Evolutionary conservation across 2,888 invertebrate species (phyloP).

Genomic region (Ectropis crepuscularia): DNA sequence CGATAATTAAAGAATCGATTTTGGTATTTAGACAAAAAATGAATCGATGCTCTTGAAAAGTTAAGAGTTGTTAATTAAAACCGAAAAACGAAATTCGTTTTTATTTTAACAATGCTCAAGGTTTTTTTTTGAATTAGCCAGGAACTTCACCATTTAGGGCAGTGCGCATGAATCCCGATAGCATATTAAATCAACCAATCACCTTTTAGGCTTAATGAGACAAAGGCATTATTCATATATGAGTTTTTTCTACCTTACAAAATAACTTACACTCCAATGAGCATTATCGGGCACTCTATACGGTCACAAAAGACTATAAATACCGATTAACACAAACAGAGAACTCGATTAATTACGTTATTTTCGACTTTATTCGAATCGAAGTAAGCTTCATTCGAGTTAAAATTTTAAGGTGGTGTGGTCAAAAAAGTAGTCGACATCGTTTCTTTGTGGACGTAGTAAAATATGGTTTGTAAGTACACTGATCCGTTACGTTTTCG

Average conservation of each 20-base stretch:
- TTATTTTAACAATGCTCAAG: slow-evolving; percentile 36
- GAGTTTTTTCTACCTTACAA: slow-evolving; percentile 62
- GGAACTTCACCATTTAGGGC: slow-evolving; percentile 43
- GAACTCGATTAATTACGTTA: background rate
- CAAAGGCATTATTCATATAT: slow-evolving; percentile 73
- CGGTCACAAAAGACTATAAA: slow-evolving; percentile 74
- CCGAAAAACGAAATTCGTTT: slow-evolving; percentile 31
- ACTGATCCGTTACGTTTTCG: slow-evolving; percentile 46
- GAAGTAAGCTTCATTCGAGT: slow-evolving; percentile 17
- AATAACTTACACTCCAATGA: slow-evolving; percentile 75
- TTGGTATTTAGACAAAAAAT: slow-evolving; percentile 41
- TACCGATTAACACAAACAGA: slow-evolving; percentile 50
- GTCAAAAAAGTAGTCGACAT: slow-evolving; percentile 46
- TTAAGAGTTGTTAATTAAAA: slow-evolving; percentile 40
- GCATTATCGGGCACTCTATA: slow-evolving; percentile 71
- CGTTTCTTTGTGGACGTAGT: slow-evolving; percentile 46
- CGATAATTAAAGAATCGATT: slow-evolving; percentile 39
- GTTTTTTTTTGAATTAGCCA: slow-evolving; percentile 51
- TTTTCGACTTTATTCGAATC: slow-evolving; percentile 28
- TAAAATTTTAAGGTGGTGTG: slow-evolving; percentile 22
- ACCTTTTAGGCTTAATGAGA: slow-evolving; percentile 78
- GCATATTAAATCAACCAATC: slow-evolving; percentile 65
- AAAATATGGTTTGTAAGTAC: slow-evolving; percentile 46
- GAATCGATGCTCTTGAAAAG: slow-evolving; percentile 30
- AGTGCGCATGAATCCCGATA: slow-evolving; percentile 41